These are phyloP conservation scores for Furcula furcula DNA, from an alignment of 2,888 invertebrate genomes.

Conservation along the genomic window DNA sequence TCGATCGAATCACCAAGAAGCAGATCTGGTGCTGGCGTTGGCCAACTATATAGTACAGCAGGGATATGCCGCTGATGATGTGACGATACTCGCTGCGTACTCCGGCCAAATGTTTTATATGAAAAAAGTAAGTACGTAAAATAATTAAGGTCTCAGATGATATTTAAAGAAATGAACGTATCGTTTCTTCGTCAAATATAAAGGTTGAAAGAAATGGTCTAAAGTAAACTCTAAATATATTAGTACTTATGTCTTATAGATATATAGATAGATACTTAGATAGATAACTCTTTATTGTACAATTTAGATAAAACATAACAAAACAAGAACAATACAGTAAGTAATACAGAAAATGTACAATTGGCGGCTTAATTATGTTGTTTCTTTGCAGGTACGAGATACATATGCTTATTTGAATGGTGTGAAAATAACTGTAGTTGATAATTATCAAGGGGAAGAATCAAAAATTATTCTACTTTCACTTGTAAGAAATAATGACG, in stretches of 20 bases:
- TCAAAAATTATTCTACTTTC: conserved; percentile 89
- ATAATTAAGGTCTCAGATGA: too few species aligned
- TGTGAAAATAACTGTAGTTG: conserved; percentile 86
- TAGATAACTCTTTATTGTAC: too few species aligned
- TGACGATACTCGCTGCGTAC: conserved; percentile 89
- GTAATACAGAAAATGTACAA: too few species aligned
- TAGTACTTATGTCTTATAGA: too few species aligned
- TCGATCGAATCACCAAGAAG: conserved; percentile 84
- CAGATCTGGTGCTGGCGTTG: conserved; percentile 79
- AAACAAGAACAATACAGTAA: too few species aligned
- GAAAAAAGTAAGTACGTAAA: conserved; percentile 60
- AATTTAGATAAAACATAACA: too few species aligned
- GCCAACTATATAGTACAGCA: conserved; percentile 85
- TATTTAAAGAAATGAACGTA: too few species aligned
- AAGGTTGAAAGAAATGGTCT: too few species aligned
- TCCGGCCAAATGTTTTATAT: conserved; percentile 86
- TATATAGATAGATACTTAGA: neutral
- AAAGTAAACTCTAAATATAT: too few species aligned
- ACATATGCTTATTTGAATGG: conserved; percentile 56
- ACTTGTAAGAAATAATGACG: conserved; percentile 86
- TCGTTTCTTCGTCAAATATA: too few species aligned
- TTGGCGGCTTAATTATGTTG: neutral
- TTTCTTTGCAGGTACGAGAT: conserved; percentile 47
- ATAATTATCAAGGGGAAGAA: conserved; percentile 92
- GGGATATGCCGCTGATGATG: conserved; percentile 82